Percentiles rank a stretch among this genome's conserved stretches.
Conservation (phyloP, 2,797 vertebrate species). For the Sebastes nivosus region DNA sequence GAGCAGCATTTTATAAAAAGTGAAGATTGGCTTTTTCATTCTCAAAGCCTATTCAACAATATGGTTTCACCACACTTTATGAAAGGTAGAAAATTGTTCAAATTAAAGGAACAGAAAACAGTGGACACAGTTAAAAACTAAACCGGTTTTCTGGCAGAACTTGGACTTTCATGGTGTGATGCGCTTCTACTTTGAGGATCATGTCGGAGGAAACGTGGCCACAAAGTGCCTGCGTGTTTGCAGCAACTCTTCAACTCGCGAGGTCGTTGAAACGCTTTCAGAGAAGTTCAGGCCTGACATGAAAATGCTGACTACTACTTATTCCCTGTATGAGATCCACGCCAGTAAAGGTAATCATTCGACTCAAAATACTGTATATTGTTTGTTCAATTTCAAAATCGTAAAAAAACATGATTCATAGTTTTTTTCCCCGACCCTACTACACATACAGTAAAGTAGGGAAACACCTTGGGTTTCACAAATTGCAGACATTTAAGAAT, state of each 20-base stretch:
- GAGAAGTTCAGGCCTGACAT: slow-evolving; percentile 94
- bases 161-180: slow-evolving; percentile 93
- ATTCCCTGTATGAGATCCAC: slow-evolving; percentile 90
- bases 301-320: slow-evolving; percentile 87
- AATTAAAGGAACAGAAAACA: not conserved
- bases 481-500: not conserved
- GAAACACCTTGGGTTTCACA: too few species aligned
- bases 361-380: not conserved
- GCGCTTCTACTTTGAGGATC: slow-evolving; percentile 94
- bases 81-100: not conserved
- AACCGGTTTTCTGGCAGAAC: slow-evolving; percentile 78
- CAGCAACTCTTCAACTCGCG: slow-evolving; percentile 86
- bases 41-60: not conserved
- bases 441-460: too few species aligned
- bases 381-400: too few species aligned
- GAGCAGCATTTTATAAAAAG: not conserved
- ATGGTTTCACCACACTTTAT: not conserved
- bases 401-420: too few species aligned
- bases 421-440: fast-evolving
- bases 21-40: not conserved
- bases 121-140: not conserved
- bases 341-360: slow-evolving; percentile 84
- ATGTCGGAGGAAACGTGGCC: slow-evolving; percentile 87
- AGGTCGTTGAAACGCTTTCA: slow-evolving; percentile 87
- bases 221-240: slow-evolving; percentile 92